Evolutionary conservation across 2,113 vertebrate genomes (phyloP).

Genomic region (Australoheros scitulus): DNA sequence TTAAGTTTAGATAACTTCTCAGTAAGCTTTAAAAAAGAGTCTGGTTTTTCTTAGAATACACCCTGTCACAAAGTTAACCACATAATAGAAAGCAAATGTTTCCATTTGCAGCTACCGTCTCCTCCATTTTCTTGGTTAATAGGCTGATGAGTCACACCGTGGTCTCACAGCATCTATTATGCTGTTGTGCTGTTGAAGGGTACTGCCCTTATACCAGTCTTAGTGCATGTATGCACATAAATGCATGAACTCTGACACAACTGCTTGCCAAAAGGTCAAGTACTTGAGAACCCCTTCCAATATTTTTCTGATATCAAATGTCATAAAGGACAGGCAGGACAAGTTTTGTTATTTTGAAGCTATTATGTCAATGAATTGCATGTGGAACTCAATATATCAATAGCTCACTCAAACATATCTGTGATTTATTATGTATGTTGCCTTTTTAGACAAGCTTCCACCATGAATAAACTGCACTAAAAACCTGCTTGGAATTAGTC

Average conservation of each 20-base stretch:
- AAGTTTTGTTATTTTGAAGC: neutral
- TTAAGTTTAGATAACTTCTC: constrained; percentile 5
- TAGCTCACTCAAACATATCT: neutral
- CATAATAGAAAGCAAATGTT: constrained; percentile 6
- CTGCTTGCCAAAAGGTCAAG: neutral
- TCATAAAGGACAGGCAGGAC: neutral
- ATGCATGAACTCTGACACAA: neutral
- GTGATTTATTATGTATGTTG: neutral
- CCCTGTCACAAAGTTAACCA: neutral
- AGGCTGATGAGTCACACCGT: neutral
- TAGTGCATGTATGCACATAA: neutral
- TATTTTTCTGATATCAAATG: neutral
- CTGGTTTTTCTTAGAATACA: neutral
- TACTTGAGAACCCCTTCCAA: neutral
- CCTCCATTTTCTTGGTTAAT: neutral
- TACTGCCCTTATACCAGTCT: neutral
- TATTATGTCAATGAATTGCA: neutral
- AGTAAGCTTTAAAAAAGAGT: neutral
- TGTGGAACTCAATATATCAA: neutral
- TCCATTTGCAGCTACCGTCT: neutral
- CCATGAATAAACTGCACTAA: neutral
- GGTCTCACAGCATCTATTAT: neutral
- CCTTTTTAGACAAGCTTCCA: neutral
- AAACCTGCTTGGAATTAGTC: neutral
- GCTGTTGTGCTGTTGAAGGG: neutral